These are phyloP conservation scores for Burhinus bistriatus DNA, from an alignment of 2,113 vertebrate species.

Conservation along the genomic window DNA sequence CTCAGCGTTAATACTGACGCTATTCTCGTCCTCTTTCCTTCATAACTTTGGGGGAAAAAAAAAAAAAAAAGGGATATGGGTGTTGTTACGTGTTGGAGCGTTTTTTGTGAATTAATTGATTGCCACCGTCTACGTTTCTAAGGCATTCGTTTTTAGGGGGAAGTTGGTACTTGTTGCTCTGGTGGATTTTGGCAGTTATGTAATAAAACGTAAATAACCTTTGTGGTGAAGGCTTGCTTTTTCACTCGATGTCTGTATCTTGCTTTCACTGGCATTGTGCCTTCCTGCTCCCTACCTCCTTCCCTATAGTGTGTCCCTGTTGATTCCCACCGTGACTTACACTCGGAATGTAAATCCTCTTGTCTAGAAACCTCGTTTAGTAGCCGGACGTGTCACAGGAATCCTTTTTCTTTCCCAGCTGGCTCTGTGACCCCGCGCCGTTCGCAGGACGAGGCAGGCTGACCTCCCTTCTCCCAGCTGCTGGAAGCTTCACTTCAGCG, in stretches of 20 bases:
- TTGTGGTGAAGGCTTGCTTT: background rate
- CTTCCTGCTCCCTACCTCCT: background rate
- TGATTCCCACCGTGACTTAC: rapidly evolving
- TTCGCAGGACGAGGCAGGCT: background rate
- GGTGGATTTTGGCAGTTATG: background rate
- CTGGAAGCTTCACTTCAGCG: too few species aligned
- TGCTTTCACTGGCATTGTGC: background rate
- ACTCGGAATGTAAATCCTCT: background rate
- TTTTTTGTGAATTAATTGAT: background rate
- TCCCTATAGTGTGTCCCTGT: background rate
- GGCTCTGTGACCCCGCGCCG: rapidly evolving
- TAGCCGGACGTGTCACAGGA: too few species aligned
- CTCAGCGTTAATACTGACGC: rapidly evolving
- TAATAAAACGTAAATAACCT: background rate
- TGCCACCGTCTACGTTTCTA: background rate
- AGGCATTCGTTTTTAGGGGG: rapidly evolving
- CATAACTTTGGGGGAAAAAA: rapidly evolving
- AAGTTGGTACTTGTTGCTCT: rapidly evolving
- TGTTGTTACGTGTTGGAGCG: rapidly evolving
- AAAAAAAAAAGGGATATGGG: background rate
- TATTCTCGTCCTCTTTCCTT: background rate
- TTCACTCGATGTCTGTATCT: background rate
- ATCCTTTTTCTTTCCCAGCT: background rate
- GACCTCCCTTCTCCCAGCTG: rapidly evolving
- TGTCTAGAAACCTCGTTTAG: background rate